These are phyloP conservation scores for Tursiops truncatus DNA, from an alignment of 2,113 vertebrate species.

Conservation along the genomic window DNA sequence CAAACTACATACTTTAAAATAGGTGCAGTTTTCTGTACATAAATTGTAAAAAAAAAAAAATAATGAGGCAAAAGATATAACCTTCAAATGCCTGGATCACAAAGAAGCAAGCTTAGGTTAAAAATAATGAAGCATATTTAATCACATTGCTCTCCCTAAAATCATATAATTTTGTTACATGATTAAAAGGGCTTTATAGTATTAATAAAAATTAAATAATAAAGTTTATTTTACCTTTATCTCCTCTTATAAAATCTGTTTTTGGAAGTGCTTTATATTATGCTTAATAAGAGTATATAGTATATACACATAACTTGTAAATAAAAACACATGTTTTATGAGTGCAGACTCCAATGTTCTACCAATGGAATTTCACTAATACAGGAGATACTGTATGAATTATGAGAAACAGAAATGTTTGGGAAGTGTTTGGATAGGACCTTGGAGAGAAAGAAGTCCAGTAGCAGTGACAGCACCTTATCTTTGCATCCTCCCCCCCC, in stretches of 20 bases:
- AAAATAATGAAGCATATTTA: constrained; percentile 42
- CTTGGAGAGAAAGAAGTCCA: background rate
- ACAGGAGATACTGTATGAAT: background rate
- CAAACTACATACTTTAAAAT: background rate
- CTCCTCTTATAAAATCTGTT: background rate
- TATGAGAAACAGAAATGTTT: background rate
- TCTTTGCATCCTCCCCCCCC: background rate
- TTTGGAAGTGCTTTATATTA: background rate
- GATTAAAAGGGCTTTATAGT: background rate
- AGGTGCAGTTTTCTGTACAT: background rate
- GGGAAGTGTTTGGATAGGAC: background rate
- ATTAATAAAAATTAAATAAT: constrained; percentile 26
- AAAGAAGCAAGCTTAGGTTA: background rate
- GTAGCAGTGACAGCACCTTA: background rate
- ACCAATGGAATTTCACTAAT: background rate
- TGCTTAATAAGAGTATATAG: background rate
- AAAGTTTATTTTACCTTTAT: constrained; percentile 6
- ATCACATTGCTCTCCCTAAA: background rate
- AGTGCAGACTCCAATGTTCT: background rate
- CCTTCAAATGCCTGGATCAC: background rate
- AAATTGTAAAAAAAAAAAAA: background rate
- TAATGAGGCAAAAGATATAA: background rate
- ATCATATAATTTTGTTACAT: background rate
- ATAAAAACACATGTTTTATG: background rate
- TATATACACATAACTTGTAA: background rate